phyloP scores from a whole-genome alignment of 2,888 invertebrate genomes.

The Rhopalosiphum nymphaeae region DNA sequence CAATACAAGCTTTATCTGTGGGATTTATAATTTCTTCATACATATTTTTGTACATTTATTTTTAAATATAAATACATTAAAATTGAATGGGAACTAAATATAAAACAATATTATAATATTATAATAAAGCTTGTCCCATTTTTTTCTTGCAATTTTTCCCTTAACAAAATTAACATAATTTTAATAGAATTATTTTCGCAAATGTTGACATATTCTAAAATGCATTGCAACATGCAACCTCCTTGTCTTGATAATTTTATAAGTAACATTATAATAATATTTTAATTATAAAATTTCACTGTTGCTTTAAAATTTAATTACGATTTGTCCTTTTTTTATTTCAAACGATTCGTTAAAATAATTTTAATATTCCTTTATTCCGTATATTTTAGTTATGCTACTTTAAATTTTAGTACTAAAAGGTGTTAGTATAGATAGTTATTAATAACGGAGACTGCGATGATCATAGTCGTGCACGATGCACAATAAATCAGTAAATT shows the following conservation, averaged over 20 bases:
- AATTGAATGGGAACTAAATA: neutral
- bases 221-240: neutral
- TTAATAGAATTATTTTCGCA: neutral
- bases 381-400: neutral
- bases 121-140: neutral
- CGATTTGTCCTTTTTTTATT: neutral
- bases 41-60: neutral
- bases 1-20: neutral
- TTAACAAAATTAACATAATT: neutral
- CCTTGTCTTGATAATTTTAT: neutral
- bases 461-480: neutral
- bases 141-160: neutral
- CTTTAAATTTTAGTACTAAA: neutral
- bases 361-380: neutral
- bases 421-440: neutral
- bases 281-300: neutral
- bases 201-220: neutral
- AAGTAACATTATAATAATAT: too few relatives aligned
- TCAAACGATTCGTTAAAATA: neutral
- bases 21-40: neutral
- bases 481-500: too few relatives aligned
- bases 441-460: neutral
- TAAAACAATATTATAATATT: neutral
- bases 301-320: neutral
- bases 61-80: neutral